Evolutionary conservation across 2,888 invertebrate genomes (phyloP), one percentile per base, ranked within the genome.

Genomic region (Drosophila prostipennis): DNA sequence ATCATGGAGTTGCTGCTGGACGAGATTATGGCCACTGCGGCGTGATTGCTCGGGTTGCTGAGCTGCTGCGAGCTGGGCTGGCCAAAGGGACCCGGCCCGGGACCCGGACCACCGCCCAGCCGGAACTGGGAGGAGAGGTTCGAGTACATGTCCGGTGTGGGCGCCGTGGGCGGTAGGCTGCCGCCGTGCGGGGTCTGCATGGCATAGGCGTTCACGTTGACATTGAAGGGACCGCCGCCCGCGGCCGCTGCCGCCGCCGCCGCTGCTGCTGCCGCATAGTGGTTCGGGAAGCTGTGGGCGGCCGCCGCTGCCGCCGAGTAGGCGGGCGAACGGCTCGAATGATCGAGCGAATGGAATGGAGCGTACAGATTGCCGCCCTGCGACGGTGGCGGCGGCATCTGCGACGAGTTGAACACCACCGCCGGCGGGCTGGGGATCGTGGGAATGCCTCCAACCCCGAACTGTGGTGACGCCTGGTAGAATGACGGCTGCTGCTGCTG

Each of bases 381-480:
- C 46, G 93, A 94, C 82, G 82, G 45, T 14, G 45, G 86, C 36
- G 72, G 94, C 52, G 93, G 94, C 82, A 95, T 95, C 46, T 96
- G 95, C 34, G 96, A 96, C 91, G 96, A 96, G 89, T 96, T 96
- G 68, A 96, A 93, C 58, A 97, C 95, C 49, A 91, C 91, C 13
- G 96, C 96, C 23, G 96, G 96, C 16, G 97, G 97, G 57, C 97
- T 97, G 36, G 97, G 97, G 74, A 97, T 96, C 32, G 97, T 96
- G 19, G 97, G 95, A 90, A 97, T 95, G 52, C 95, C 94, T 57
- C 96, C 96, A 85, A 95, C 94, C 53, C 96, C 96, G 84, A 95
- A 97, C 67, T 96, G 96, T 13, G 91, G 91, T 65, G 92, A 90
- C 85, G 96, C 95, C 92, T 94, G 95, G 91, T 96, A 96, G 87